Conservation (phyloP, 2,888 invertebrate species). For the Agrochola lychnidis region DNA sequence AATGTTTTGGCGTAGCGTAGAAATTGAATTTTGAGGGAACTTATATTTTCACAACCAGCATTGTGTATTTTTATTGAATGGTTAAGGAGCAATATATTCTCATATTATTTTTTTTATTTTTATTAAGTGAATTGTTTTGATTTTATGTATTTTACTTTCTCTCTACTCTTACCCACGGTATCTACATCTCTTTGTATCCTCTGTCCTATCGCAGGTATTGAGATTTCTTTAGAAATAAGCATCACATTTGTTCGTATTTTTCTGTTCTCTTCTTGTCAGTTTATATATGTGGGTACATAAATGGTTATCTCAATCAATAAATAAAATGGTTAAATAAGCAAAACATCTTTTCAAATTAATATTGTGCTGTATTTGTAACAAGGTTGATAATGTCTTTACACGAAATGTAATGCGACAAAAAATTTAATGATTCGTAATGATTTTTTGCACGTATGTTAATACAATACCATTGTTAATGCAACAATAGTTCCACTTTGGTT, state of each 20-base stretch:
- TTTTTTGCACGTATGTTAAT: conserved; percentile 22
- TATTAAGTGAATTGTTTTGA: no score
- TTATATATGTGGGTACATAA: no score
- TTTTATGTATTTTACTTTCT: no score
- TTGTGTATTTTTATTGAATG: conserved; percentile 12
- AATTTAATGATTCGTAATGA: background rate
- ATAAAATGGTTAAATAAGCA: no score
- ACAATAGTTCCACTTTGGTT: conserved; percentile 28
- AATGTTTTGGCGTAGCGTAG: conserved; percentile 36
- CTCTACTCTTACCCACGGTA: no score
- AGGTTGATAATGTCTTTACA: background rate
- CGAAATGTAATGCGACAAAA: conserved; percentile 8
- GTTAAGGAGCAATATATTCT: background rate
- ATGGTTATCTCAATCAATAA: no score
- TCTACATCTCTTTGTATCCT: no score
- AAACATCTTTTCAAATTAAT: background rate
- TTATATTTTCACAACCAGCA: conserved; percentile 8
- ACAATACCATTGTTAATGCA: conserved; percentile 30
- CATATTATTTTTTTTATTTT: no score
- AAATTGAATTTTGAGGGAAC: conserved; percentile 20
- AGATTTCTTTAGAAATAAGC: no score
- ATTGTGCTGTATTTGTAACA: background rate
- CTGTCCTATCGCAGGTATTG: no score
- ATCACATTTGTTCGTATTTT: no score
- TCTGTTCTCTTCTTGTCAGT: no score